Conservation (phyloP, 2,113 vertebrate genomes). For the Cinclus mexicanus region DNA sequence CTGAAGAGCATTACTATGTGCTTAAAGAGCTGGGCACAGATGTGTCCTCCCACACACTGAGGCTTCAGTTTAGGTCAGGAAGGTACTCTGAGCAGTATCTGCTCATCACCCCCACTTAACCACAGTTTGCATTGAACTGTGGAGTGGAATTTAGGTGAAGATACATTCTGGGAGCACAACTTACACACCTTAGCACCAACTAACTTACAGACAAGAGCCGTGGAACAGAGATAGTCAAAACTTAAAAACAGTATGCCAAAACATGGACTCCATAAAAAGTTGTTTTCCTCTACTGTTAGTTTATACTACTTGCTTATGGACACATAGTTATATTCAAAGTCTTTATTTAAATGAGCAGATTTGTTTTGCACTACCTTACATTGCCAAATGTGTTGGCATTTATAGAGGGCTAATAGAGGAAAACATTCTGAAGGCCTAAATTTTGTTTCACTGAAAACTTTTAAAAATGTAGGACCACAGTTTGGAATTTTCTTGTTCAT, state of each 20-base stretch:
- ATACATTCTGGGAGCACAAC: rapidly evolving
- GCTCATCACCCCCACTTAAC: background rate
- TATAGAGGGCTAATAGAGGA: background rate
- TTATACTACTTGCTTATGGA: background rate
- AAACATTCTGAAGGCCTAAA: background rate
- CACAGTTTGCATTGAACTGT: background rate
- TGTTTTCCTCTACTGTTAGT: background rate
- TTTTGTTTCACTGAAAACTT: background rate
- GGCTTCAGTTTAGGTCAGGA: background rate
- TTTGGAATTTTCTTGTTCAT: background rate
- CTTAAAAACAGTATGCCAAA: background rate
- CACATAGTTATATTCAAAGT: background rate
- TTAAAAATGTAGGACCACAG: rapidly evolving
- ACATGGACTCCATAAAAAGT: background rate
- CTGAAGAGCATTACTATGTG: rapidly evolving
- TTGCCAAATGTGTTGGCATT: rapidly evolving
- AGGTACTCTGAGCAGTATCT: background rate
- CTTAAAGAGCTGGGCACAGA: background rate
- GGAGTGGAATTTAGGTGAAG: background rate
- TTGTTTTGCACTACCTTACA: background rate
- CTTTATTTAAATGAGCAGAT: background rate
- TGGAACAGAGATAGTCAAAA: rapidly evolving
- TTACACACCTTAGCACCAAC: background rate
- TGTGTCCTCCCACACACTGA: background rate
- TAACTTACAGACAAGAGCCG: background rate